Evolutionary conservation across 2,888 invertebrate species (phyloP).

Genomic region (Drosophila mayaguana): DNA sequence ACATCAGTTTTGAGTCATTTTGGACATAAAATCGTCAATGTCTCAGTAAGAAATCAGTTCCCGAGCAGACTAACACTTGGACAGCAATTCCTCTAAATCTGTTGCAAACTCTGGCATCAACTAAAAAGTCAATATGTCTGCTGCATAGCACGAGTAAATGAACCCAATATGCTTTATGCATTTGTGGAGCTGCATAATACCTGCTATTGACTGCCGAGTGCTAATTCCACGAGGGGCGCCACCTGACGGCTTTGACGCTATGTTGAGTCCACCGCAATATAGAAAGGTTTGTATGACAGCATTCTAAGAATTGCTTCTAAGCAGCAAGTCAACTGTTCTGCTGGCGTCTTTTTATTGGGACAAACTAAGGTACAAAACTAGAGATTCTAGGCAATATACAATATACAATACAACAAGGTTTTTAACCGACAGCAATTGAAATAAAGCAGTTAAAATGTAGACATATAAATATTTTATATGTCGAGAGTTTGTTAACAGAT

Average conservation of each 20-base stretch:
- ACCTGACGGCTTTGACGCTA: neutral
- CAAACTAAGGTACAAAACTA: neutral
- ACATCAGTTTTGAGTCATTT: neutral
- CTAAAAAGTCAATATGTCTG: neutral
- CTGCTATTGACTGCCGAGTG: neutral
- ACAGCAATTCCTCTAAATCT: neutral
- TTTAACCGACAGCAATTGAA: neutral
- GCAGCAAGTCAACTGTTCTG: neutral
- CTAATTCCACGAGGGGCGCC: neutral
- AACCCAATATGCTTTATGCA: neutral
- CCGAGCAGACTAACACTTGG: neutral
- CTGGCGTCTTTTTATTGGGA: neutral
- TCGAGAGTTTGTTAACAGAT: no score
- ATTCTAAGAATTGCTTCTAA: neutral
- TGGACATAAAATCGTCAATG: neutral
- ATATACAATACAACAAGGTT: neutral
- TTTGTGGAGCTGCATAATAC: conserved; percentile 2
- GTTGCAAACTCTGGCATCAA: neutral
- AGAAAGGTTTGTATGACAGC: neutral
- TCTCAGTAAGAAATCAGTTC: neutral
- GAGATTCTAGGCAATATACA: neutral
- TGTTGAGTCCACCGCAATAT: neutral
- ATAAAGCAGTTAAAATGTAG: no score
- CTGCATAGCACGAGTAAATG: neutral
- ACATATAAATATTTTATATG: no score